Percentiles rank a stretch among this genome's conserved stretches.
These are phyloP conservation scores for Drosophila aff. DNA, from an alignment of 1,140 invertebrate species.

Conservation along the genomic window DNA sequence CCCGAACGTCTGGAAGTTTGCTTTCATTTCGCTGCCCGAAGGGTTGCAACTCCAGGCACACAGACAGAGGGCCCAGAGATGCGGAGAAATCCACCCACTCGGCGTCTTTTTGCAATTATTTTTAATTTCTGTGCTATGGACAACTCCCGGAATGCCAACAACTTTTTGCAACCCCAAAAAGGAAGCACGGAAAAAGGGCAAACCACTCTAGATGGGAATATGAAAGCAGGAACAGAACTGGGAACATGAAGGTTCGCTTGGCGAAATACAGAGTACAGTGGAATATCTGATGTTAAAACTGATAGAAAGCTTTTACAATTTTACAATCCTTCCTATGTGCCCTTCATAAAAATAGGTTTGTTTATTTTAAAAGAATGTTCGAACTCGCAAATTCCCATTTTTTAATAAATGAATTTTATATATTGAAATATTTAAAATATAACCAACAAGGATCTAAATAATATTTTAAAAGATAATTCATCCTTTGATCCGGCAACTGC, in stretches of 20 bases:
- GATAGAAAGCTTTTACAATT: neutral
- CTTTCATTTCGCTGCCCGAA: slow-evolving; percentile 60
- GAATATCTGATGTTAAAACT: neutral
- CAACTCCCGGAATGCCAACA: slow-evolving; percentile 79
- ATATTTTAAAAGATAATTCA: too few relatives aligned
- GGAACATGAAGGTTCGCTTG: slow-evolving; percentile 6
- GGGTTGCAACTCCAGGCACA: slow-evolving; percentile 70
- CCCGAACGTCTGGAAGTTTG: slow-evolving; percentile 46
- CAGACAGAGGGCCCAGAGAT: slow-evolving; percentile 21
- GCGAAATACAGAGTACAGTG: slow-evolving; percentile 13
- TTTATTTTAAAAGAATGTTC: neutral
- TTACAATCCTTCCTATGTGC: neutral
- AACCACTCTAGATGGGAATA: slow-evolving; percentile 34
- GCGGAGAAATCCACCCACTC: slow-evolving; percentile 46
- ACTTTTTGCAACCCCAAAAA: slow-evolving; percentile 72
- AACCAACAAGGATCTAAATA: too few relatives aligned
- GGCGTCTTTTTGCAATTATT: slow-evolving; percentile 69
- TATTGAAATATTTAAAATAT: too few relatives aligned
- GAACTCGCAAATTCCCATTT: too few relatives aligned
- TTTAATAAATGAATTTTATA: too few relatives aligned
- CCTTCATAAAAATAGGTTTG: neutral
- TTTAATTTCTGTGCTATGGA: slow-evolving; percentile 70
- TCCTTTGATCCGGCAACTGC: too few relatives aligned
- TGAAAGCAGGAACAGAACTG: slow-evolving; percentile 2
- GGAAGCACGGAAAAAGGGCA: slow-evolving; percentile 37